Evolutionary conservation across 2,113 vertebrate genomes (phyloP).

Genomic region (Phaethornis superciliosus): DNA sequence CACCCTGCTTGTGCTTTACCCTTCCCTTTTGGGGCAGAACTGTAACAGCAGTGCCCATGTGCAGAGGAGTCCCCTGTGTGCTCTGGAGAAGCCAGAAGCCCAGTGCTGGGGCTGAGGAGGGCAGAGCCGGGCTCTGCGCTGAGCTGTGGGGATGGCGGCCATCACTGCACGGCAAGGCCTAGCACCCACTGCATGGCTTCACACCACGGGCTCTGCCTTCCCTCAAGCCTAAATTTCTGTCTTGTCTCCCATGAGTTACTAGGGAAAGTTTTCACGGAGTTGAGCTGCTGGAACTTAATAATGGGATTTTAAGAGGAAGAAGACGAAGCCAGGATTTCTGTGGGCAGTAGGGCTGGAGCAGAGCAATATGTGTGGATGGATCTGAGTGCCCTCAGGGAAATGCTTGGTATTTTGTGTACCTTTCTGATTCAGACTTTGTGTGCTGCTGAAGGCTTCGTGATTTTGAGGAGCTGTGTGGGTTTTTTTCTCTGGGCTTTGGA

Average conservation of each 20-base stretch:
- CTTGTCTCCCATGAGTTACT: background rate
- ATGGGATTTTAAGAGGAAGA: background rate
- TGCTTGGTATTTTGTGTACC: background rate
- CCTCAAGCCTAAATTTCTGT: background rate
- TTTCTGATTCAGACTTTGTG: background rate
- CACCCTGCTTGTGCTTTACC: background rate
- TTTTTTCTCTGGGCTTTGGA: accelerated
- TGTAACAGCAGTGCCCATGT: accelerated
- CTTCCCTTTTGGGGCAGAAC: background rate
- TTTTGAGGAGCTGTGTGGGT: background rate
- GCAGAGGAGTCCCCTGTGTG: background rate
- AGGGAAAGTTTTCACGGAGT: background rate
- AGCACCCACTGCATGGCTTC: background rate
- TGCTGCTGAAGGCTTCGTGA: background rate
- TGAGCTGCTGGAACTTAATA: background rate
- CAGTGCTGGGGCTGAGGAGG: background rate
- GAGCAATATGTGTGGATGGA: background rate
- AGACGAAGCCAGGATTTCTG: background rate
- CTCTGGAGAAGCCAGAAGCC: background rate
- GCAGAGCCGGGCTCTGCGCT: background rate
- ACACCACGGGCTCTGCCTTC: background rate
- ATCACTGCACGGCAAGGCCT: too few relatives aligned
- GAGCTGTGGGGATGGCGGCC: background rate
- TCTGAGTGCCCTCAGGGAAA: background rate
- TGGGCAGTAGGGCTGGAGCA: background rate